phyloP scores from a whole-genome alignment of 2,113 vertebrate species.

The Trematomus loennbergii region DNA sequence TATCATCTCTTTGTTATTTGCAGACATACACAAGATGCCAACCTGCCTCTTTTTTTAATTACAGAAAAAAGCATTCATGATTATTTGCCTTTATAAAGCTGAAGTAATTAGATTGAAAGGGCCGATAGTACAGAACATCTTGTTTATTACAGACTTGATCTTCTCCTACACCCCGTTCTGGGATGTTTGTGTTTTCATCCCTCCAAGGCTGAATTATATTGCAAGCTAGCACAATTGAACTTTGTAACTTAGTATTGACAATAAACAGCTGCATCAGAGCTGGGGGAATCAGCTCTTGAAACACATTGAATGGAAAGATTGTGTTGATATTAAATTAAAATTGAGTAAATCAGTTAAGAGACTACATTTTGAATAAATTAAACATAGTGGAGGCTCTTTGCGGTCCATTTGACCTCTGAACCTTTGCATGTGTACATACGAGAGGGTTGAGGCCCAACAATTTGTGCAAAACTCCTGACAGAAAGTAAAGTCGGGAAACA shows the following conservation, averaged over 20 bases:
- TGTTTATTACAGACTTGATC: conserved; percentile 10
- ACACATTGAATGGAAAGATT: no score
- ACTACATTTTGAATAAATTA: no score
- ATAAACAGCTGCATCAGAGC: neutral
- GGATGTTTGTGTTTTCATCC: conserved; percentile 1
- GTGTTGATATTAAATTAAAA: no score
- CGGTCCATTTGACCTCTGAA: no score
- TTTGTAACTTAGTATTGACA: conserved; percentile 2
- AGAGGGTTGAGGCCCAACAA: no score
- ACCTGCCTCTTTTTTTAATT: neutral
- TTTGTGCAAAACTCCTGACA: no score
- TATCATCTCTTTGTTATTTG: conserved; percentile 5
- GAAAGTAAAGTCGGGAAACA: neutral
- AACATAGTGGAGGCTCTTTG: no score
- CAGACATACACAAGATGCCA: neutral
- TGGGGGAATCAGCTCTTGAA: no score
- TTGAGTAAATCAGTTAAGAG: no score
- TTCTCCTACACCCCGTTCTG: conserved; percentile 5
- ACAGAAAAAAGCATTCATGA: conserved; percentile 5
- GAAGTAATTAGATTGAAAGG: conserved; percentile 25
- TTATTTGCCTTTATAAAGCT: conserved; percentile 37
- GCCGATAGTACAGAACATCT: conserved; percentile 29
- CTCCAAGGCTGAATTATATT: neutral
- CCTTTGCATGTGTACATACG: no score
- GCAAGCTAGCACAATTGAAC: conserved; percentile 23